These are phyloP conservation scores for Paraescarpia echinospica DNA, from an alignment of 1,140 invertebrate species.

Conservation along the genomic window DNA sequence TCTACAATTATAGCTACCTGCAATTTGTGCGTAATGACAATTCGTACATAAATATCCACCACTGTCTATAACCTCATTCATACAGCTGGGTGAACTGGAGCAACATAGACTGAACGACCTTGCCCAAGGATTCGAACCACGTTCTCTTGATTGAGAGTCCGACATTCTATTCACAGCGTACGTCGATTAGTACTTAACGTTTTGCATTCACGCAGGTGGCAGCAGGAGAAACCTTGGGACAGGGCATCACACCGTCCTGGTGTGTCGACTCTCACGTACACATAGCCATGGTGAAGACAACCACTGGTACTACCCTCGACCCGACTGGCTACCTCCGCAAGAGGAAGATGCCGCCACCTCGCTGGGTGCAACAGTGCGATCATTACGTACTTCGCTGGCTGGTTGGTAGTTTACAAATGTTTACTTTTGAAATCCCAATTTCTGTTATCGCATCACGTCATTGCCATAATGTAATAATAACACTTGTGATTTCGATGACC, in stretches of 20 bases:
- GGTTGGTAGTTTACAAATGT: not conserved
- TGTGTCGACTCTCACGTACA: not conserved
- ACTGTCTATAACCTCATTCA: no score
- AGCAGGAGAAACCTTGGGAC: not conserved
- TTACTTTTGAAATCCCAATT: not conserved
- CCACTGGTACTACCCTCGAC: not conserved
- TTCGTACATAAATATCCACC: no score
- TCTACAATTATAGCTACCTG: no score
- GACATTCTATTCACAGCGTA: not conserved
- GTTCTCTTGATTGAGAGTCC: no score
- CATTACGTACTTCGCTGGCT: not conserved
- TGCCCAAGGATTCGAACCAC: no score
- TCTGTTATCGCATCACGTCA: no score
- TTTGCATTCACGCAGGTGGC: not conserved
- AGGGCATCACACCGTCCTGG: not conserved
- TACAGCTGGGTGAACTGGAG: no score
- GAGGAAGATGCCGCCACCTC: not conserved
- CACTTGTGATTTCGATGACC: no score
- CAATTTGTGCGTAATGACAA: no score
- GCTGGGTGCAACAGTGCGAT: not conserved
- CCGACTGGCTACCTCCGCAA: conserved; percentile 2
- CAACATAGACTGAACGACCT: no score
- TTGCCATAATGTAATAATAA: no score
- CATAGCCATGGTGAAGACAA: not conserved
- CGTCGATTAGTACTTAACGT: not conserved